phyloP scores from a whole-genome alignment of 2,113 vertebrate species.

The Edolisoma coerulescens region DNA sequence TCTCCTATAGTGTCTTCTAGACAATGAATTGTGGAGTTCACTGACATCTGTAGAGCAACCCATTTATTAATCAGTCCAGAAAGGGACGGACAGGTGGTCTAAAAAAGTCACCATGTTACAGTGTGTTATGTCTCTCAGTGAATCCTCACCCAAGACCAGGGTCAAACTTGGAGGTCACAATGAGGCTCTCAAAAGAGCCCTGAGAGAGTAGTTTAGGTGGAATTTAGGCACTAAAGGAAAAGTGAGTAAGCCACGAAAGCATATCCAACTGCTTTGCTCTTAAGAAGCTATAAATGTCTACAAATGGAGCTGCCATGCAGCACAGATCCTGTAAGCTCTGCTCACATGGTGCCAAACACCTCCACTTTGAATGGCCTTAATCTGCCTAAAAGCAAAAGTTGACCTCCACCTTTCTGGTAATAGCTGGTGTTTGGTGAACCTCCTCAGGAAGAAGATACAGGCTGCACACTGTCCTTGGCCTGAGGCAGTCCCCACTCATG shows the following conservation, averaged over 20 bases:
- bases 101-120: background rate
- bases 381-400: background rate
- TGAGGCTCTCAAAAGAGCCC: background rate
- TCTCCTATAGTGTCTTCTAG: background rate
- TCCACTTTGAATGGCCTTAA: background rate
- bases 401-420: background rate
- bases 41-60: rapidly evolving
- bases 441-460: background rate
- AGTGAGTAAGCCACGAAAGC: background rate
- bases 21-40: background rate
- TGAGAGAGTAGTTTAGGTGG: background rate
- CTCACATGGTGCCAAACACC: rapidly evolving
- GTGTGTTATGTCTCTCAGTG: background rate
- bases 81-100: background rate
- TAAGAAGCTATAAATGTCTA: background rate
- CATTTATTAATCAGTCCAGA: background rate
- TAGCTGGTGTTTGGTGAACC: background rate
- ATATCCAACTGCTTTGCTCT: background rate
- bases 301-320: background rate
- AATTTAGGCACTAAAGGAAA: background rate
- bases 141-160: background rate
- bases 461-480: background rate
- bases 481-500: background rate
- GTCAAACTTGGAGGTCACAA: background rate
- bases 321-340: background rate